Evolutionary conservation across 1,140 invertebrate species (phyloP).

Genomic region (Bombus soroeensis): DNA sequence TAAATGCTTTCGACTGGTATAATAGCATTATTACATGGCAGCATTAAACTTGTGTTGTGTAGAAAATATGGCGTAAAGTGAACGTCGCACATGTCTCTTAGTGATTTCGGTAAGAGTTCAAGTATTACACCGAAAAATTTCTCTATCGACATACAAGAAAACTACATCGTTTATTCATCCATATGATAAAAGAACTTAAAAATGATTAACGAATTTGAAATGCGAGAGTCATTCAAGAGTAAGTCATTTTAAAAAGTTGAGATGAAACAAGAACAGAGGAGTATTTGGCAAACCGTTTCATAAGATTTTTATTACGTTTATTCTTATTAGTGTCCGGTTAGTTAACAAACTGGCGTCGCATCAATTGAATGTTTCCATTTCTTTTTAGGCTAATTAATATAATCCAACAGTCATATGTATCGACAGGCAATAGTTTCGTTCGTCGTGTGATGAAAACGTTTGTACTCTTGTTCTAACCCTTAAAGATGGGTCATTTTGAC

Average conservation of each 20-base stretch:
- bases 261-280: slow-evolving; percentile 13
- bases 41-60: slow-evolving; percentile 16
- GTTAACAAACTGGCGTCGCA: slow-evolving; percentile 14
- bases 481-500: too few species aligned
- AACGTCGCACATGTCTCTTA: slow-evolving; percentile 75
- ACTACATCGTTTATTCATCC: neutral
- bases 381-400: neutral
- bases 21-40: slow-evolving; percentile 4
- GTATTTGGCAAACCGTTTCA: slow-evolving; percentile 41
- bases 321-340: slow-evolving; percentile 22
- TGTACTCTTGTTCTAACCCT: too few species aligned
- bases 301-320: slow-evolving; percentile 22
- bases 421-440: neutral
- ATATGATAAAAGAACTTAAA: slow-evolving; percentile 5
- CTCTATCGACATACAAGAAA: neutral
- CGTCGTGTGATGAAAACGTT: neutral
- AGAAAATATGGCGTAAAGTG: slow-evolving; percentile 73
- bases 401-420: neutral
- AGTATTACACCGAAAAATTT: slow-evolving; percentile 25
- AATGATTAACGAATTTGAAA: neutral
- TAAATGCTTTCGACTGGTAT: neutral
- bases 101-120: slow-evolving; percentile 68
- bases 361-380: slow-evolving; percentile 17
- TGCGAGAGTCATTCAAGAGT: neutral
- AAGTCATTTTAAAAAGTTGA: neutral